Evolutionary conservation across 2,888 invertebrate genomes (phyloP), one percentile per base, ranked within the genome.

Genomic region (Nomada flava): DNA sequence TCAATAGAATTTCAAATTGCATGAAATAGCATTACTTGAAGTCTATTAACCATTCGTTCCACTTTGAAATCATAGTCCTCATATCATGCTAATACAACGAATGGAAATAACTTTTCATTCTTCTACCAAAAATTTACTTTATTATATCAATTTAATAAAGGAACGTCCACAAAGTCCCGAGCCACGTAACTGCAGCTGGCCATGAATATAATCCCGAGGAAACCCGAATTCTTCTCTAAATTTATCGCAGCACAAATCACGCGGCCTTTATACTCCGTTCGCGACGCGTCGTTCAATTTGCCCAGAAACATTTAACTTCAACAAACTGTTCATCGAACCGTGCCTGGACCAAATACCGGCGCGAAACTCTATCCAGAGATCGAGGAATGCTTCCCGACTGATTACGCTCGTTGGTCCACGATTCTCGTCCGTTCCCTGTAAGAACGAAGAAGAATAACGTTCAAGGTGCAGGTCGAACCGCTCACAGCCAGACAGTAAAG

Each of bases 401-500:
- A 82, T 76, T 53, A 65, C 47, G 52, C 47, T 50, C 42, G 2
- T 20, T 15, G 3, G n/a, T 23, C 26, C 13, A n/a, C 44, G 18
- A 29, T 60, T 64, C 63, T 64, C 68, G 23, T 65, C 36, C 23
- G 23, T 50, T 62, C 59, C 2, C 23, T 4, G 52, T 10, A 52
- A 20, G 55, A 70, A 75, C 65, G 53, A 74, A 73, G 77, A 69
- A 69, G 79, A 82, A 59, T 72, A 71, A 71, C 74, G 69, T 42
- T 65, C 57, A 60, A 53, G 68, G 42, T 65, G 64, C 68, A 65
- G 65, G 76, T 42, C 79, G 65, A 80, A 81, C 73, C 78, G 59
- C 57, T 69, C 36, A 62, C 71, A 79, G 82, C n/a, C 53, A 53
- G 53, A 78, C 77, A 80, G 86, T 82, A 88, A 88, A 83, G 84